These are phyloP conservation scores for Sylvia borin DNA, from an alignment of 2,797 vertebrate genomes.

Conservation along the genomic window DNA sequence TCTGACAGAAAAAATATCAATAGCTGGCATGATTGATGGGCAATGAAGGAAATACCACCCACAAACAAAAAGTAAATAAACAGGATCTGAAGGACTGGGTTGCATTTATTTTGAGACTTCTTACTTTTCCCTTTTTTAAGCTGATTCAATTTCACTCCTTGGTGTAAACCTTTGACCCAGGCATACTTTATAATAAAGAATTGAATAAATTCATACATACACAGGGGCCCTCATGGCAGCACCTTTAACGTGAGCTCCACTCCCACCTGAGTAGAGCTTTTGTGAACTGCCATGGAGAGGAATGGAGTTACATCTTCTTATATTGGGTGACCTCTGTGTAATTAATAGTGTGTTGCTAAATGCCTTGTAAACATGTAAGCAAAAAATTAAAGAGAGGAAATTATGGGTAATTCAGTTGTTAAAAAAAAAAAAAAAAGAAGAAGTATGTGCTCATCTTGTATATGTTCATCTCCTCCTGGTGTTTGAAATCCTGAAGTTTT, in stretches of 20 bases:
- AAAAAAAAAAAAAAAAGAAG: background rate
- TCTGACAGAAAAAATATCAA: slow-evolving; percentile 36
- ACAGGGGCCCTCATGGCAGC: background rate
- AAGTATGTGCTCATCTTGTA: background rate
- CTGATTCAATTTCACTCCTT: background rate
- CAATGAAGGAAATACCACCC: background rate
- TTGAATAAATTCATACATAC: background rate
- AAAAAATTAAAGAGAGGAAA: background rate
- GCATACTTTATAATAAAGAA: background rate
- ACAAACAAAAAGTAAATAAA: background rate
- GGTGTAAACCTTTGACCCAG: background rate
- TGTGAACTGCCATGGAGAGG: background rate
- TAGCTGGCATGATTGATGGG: background rate
- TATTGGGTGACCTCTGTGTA: background rate
- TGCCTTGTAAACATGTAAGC: background rate
- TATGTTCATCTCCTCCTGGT: background rate
- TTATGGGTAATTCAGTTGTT: background rate
- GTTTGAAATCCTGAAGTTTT: slow-evolving; percentile 43
- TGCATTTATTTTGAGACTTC: background rate
- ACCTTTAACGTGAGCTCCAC: background rate
- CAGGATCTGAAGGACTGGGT: background rate
- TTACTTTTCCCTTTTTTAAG: background rate
- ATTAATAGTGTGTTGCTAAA: background rate
- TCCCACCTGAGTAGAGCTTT: background rate
- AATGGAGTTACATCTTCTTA: background rate